phyloP scores from a whole-genome alignment of 2,888 invertebrate genomes.

The Chrysopilus asiliformis region DNA sequence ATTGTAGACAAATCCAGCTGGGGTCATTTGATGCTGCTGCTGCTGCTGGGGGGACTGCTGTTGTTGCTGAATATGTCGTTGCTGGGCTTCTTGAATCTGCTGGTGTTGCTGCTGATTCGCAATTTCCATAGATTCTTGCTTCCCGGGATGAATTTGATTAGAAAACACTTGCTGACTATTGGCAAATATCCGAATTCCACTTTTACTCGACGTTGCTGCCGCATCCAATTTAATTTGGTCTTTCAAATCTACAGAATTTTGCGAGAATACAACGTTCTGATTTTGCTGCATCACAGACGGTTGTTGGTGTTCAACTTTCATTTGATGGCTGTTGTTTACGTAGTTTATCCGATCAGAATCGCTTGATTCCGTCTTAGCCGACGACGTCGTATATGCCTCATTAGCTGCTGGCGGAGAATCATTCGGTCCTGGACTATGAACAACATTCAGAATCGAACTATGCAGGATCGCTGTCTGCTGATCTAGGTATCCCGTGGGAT shows the following conservation, averaged over 20 bases:
- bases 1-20: conserved; percentile 7
- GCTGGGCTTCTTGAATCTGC: conserved; percentile 6
- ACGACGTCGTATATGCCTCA: background rate
- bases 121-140: conserved; percentile 1
- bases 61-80: conserved; percentile 10
- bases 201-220: background rate
- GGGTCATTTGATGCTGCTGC: conserved; percentile 19
- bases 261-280: conserved; percentile 12
- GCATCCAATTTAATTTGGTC: background rate
- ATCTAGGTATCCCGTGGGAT: conserved; percentile 80
- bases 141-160: background rate
- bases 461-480: conserved; percentile 80
- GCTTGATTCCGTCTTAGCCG: background rate
- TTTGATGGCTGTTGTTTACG: background rate
- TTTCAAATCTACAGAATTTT: background rate
- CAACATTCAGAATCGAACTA: conserved; percentile 55
- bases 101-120: conserved; percentile 1
- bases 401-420: conserved; percentile 4
- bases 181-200: background rate
- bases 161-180: background rate
- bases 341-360: background rate
- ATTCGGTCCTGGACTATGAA: conserved; percentile 28
- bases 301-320: background rate
- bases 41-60: conserved; percentile 14
- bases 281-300: conserved; percentile 12